phyloP scores from a whole-genome alignment of 2,113 vertebrate species.

The Elephantulus edwardii region DNA sequence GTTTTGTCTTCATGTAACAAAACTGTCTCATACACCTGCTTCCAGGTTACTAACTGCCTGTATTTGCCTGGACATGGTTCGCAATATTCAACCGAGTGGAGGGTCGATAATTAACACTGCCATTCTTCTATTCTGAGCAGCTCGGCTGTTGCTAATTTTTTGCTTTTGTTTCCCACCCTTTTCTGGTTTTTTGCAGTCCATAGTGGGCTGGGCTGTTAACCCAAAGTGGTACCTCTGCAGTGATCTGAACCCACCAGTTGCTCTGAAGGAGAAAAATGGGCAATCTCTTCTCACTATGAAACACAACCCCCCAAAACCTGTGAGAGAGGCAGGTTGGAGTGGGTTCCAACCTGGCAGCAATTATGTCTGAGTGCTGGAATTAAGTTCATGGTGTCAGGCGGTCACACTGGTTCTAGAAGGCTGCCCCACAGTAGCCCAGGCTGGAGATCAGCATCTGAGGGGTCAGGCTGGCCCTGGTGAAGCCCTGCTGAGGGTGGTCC shows the following conservation, averaged over 20 bases:
- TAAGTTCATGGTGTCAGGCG: accelerated
- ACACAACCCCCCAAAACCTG: too few relatives aligned
- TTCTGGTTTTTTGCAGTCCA: too few relatives aligned
- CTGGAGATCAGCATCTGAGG: background rate
- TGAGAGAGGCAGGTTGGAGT: background rate
- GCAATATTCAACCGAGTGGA: background rate
- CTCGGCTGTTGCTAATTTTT: background rate
- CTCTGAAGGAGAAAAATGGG: too few relatives aligned
- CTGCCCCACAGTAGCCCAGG: background rate
- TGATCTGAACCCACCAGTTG: too few relatives aligned
- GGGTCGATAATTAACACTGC: background rate
- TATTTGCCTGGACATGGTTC: background rate
- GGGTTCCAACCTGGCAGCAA: too few relatives aligned
- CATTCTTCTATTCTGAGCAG: background rate
- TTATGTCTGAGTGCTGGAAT: too few relatives aligned
- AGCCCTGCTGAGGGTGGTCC: too few relatives aligned
- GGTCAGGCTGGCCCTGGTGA: background rate
- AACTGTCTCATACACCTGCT: too few relatives aligned
- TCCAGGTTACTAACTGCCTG: background rate
- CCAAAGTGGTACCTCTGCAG: too few relatives aligned
- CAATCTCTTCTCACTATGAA: too few relatives aligned
- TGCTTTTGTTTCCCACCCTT: background rate
- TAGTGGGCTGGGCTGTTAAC: too few relatives aligned
- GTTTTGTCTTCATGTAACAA: background rate
- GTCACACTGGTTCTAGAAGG: background rate